These are phyloP conservation scores for Rhabdomys dilectus DNA, from an alignment of 2,113 vertebrate genomes.

Conservation along the genomic window DNA sequence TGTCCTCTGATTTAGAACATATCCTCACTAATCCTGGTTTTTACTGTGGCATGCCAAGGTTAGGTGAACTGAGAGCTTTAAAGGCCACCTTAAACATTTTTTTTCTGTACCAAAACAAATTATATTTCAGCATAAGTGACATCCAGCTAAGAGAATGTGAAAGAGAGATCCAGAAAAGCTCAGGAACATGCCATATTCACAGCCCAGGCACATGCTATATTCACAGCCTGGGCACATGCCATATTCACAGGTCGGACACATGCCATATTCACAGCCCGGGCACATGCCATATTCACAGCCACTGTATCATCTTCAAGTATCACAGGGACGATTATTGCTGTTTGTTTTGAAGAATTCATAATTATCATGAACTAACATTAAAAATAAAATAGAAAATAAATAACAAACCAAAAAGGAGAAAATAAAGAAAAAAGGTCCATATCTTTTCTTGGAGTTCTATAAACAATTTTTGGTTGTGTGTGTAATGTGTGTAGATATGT, in stretches of 20 bases:
- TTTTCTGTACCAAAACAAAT: neutral
- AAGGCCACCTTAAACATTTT: neutral
- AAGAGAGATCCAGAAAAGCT: neutral
- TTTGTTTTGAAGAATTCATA: neutral
- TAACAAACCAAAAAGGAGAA: neutral
- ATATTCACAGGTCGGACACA: slow-evolving; percentile 34
- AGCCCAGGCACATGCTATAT: neutral
- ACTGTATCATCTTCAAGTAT: neutral
- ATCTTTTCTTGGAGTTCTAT: neutral
- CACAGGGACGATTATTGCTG: neutral
- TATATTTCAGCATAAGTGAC: slow-evolving; percentile 8
- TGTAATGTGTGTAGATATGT: neutral
- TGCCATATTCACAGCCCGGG: neutral
- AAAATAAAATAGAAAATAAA: slow-evolving; percentile 43
- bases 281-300: slow-evolving; percentile 12
- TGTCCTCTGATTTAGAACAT: slow-evolving; percentile 39
- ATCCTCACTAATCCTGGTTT: neutral
- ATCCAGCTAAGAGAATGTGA: neutral
- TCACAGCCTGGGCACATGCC: slow-evolving; percentile 2
- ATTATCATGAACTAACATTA: neutral
- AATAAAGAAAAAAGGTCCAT: neutral
- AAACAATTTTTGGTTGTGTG: neutral
- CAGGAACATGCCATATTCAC: neutral
- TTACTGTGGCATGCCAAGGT: neutral
- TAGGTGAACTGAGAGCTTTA: neutral